Conservation (phyloP, 2,113 vertebrate genomes). For the Zosterops pallidus region DNA sequence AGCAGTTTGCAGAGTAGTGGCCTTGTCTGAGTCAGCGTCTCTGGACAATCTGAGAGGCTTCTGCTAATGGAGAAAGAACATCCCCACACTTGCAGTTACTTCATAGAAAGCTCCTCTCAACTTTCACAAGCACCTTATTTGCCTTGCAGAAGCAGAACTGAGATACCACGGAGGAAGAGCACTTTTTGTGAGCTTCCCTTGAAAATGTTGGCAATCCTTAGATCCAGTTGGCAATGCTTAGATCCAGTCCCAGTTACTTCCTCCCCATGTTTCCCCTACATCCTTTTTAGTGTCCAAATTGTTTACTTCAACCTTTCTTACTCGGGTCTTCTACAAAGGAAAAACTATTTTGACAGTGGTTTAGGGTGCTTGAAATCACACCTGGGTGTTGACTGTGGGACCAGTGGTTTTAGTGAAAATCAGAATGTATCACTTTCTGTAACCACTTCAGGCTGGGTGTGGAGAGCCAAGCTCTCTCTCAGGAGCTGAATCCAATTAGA, state of each 20-base stretch:
- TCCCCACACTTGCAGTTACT: background rate
- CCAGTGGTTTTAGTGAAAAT: background rate
- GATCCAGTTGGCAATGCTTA: no score
- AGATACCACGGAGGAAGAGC: background rate
- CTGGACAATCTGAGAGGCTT: background rate
- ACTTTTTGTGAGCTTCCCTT: background rate
- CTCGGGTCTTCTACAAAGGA: background rate
- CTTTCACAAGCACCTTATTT: background rate
- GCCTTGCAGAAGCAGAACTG: background rate
- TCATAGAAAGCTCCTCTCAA: fast-evolving
- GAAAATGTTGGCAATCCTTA: background rate
- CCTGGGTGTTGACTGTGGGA: background rate
- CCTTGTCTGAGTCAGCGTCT: background rate
- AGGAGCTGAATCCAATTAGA: constrained; percentile 38
- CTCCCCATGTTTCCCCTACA: fast-evolving
- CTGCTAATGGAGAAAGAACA: background rate
- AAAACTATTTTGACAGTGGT: background rate
- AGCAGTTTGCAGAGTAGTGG: background rate
- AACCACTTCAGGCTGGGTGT: background rate
- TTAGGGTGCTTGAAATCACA: background rate
- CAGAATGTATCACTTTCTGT: constrained; percentile 22
- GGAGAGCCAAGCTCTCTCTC: background rate
- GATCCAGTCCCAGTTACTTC: background rate
- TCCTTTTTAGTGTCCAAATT: background rate
- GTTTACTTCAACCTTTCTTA: background rate